A percentile compares a stretch with the other conserved stretches of the same genome.
These are phyloP conservation scores for Tragopan temminckii DNA, from an alignment of 2,797 vertebrate species.

Conservation along the genomic window DNA sequence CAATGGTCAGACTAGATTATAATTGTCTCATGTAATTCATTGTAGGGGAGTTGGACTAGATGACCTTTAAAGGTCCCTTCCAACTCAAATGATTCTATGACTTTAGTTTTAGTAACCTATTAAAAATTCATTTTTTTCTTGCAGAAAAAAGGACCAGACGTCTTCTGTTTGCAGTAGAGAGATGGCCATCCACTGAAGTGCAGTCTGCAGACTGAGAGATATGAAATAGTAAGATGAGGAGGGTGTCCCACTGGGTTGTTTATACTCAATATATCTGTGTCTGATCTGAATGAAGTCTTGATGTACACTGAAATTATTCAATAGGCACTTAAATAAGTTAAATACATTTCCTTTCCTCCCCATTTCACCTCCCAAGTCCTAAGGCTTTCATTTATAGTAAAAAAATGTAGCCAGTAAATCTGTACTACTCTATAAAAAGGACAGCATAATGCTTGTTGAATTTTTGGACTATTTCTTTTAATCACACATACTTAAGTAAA, in stretches of 20 bases:
- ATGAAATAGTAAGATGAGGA: neutral
- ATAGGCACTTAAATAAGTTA: constrained; percentile 44
- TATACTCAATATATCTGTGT: constrained; percentile 14
- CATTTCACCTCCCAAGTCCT: neutral
- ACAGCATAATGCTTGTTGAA: constrained; percentile 70
- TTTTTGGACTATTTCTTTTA: constrained; percentile 80
- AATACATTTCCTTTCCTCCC: constrained; percentile 40
- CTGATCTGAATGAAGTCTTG: constrained; percentile 51
- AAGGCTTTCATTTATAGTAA: constrained; percentile 59
- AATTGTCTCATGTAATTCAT: neutral
- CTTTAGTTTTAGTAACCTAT: neutral
- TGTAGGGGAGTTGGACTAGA: too few relatives aligned
- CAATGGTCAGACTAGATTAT: neutral
- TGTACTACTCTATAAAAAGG: constrained; percentile 76
- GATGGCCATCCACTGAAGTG: neutral
- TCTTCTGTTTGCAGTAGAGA: neutral
- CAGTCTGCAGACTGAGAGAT: neutral
- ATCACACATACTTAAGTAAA: constrained; percentile 77
- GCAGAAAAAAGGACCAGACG: neutral
- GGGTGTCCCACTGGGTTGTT: neutral
- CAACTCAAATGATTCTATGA: too few relatives aligned
- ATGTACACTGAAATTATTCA: constrained; percentile 36
- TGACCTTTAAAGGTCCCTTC: too few relatives aligned
- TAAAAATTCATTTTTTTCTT: neutral
- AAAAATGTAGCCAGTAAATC: constrained; percentile 57